These are phyloP conservation scores for Maconellicoccus hirsutus DNA, from an alignment of 1,140 invertebrate genomes.

Conservation along the genomic window DNA sequence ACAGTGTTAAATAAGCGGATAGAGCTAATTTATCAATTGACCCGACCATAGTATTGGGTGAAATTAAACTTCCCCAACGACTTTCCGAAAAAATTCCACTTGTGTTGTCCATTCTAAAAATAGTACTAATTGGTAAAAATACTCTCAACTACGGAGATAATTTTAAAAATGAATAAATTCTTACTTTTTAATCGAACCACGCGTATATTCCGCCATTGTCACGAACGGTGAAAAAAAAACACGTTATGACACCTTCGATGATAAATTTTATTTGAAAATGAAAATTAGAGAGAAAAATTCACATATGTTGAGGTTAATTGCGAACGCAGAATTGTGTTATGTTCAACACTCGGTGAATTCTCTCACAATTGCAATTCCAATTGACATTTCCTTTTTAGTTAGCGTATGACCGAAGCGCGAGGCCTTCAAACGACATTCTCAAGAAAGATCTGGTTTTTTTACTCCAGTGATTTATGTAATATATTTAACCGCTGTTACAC, in stretches of 20 bases:
- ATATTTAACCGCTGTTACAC: neutral
- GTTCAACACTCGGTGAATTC: neutral
- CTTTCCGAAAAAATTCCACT: neutral
- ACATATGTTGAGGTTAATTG: neutral
- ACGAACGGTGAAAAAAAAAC: neutral
- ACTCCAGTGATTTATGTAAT: neutral
- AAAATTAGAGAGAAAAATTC: neutral
- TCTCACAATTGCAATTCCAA: neutral
- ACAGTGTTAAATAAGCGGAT: neutral
- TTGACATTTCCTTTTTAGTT: conserved; percentile 4
- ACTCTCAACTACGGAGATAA: no score
- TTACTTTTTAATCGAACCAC: neutral
- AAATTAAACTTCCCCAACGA: neutral
- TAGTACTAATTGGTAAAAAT: neutral
- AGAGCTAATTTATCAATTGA: neutral
- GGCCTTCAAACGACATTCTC: conserved; percentile 7
- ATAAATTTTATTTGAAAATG: neutral
- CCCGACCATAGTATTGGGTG: neutral
- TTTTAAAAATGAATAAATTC: neutral
- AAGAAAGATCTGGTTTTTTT: neutral
- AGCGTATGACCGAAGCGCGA: neutral
- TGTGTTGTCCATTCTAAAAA: neutral
- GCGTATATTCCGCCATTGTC: neutral
- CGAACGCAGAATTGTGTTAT: neutral
- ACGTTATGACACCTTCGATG: neutral